Base-by-base conservation (phyloP, 2,888 invertebrate genomes). In the Spodoptera picta region DNA sequence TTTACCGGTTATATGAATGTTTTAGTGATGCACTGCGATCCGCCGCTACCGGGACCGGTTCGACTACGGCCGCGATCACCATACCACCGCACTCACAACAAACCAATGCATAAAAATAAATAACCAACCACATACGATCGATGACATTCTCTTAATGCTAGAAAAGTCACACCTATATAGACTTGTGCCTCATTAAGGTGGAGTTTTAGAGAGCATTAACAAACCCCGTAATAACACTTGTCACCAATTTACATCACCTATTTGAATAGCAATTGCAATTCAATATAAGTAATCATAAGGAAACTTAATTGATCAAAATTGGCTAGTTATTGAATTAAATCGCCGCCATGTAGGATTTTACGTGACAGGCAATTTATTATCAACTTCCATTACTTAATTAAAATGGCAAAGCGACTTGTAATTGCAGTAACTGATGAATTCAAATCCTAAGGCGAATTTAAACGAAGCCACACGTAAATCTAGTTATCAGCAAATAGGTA, bases 1-100 rank as follows among this genome's bases (percentile, higher is more conserved):
- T 69, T 87, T 89, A 90, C 89, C 89, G 88, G 90, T 90, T 90
- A 86, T 86, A 80, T 68, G 53, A 57, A 59, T 83, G 87, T 87
- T 88, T 87, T 89, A 88, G 86, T 86, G 79, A 75, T 76, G 74
- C 71, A 73, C 52, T 50, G 56, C 41, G 60, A 67, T 46, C 44
- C 31, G 56, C 53, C 57, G 85, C 82, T 81, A 82, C 83, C 69
- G 80, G 82, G 87, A 91, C 91, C 91, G 92, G 92, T 92, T 89
- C 85, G 83, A 82, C n/a, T 42, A 48, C 52, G 75, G 71, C 79
- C 80, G 77, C 74, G 6, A 36, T 73, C 80, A 72, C 81, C 79
- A 69, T 77, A 77, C 80, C 75, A 74, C 78, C 79, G 56, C 62
- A 71, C 55, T 73, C 74, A 77, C 76, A 41, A 57, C 58, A 48